Base-by-base conservation (phyloP, 2,888 invertebrate genomes). In the Lycophotia porphyrea region DNA sequence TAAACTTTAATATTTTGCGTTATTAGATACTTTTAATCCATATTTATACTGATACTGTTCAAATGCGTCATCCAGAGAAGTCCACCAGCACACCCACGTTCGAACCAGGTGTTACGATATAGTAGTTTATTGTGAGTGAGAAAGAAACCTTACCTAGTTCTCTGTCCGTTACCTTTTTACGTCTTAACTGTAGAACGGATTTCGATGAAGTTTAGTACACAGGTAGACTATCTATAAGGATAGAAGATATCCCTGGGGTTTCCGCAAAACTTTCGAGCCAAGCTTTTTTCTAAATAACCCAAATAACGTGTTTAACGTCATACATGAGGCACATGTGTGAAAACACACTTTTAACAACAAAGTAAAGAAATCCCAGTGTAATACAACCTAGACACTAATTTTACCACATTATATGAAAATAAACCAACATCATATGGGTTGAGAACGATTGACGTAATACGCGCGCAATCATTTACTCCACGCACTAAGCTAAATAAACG, bases 371-470 rank as follows among this genome's bases (percentile, higher is more conserved):
- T n/a, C 9, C 5, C n/a, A 31, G 21, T n/a, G 7, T 27, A 21
- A n/a, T 21, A 8, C n/a, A 60, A 39, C 39, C 13, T 31, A n/a
- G 47, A 15, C 34, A 36, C 49, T 44, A 42, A 55, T 47, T 44
- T 34, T 24, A 61, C 27, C 34, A 60, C 4, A 49, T 27, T n/a
- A 15, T 21, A 65, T 9, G 27, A 36, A 31, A 49, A 60, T 60
- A 36, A 31, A 60, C 8, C 11, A n/a, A 47, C 36, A 21, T 27
- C 44, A 47, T 47, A 55, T 47, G 47, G 39, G 9, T 63, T 44
- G 13, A 34, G 2, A 81, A 63, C n/a, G 67, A 75, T 68, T 64
- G 75, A 64, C n/a, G 36, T 58, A 31, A 80, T 65, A 64, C 34
- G 21, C 55, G 34, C 42, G 27, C 47, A 42, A 63, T 80, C 44